Evolutionary conservation across 2,797 vertebrate genomes (phyloP).

Genomic region (Spinus olivaceus): DNA sequence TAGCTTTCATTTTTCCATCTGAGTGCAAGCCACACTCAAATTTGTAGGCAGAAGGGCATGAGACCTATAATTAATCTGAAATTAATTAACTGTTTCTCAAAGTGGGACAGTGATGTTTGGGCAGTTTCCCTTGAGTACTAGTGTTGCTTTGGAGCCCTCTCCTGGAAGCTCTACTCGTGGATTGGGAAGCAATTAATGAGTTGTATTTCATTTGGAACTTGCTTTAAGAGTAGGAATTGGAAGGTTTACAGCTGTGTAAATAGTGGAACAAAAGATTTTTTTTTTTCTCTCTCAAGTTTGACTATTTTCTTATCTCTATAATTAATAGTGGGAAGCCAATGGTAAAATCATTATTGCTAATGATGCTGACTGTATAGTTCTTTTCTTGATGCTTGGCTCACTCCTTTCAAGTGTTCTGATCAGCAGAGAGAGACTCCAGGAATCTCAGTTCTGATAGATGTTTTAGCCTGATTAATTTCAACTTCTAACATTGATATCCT

Average conservation of each 20-base stretch:
- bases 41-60: neutral
- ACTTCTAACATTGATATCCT: neutral
- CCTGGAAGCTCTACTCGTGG: constrained; percentile 34
- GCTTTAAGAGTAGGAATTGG: neutral
- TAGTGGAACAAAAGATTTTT: neutral
- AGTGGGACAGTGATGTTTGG: neutral
- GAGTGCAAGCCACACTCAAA: neutral
- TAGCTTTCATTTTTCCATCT: neutral
- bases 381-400: neutral
- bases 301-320: neutral
- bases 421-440: neutral
- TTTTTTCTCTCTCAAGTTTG: neutral
- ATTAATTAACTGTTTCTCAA: neutral
- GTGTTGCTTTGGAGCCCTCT: constrained; percentile 54
- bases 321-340: neutral
- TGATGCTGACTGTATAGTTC: neutral
- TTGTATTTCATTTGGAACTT: neutral
- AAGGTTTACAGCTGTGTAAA: neutral
- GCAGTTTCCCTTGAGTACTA: neutral
- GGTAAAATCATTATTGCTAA: neutral
- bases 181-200: neutral
- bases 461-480: neutral
- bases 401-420: neutral
- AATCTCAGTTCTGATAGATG: neutral
- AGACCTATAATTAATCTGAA: neutral